These are phyloP conservation scores for Chaetorhynchus papuensis DNA, from an alignment of 2,113 vertebrate genomes.

Conservation along the genomic window DNA sequence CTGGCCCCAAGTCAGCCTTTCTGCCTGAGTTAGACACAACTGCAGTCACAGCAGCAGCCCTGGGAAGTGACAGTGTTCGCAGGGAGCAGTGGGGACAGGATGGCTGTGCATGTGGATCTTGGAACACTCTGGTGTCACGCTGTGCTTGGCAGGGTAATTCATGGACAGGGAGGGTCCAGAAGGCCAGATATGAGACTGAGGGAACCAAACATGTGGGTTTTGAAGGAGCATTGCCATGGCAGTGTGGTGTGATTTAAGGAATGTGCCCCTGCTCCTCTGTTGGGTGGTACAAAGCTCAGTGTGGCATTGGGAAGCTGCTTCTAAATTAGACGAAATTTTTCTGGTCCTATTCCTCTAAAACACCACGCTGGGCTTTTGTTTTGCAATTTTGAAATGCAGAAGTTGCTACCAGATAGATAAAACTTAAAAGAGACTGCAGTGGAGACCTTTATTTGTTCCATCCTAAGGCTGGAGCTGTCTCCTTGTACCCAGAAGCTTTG, in stretches of 20 bases:
- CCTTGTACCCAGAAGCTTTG: not conserved
- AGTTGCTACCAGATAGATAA: not conserved
- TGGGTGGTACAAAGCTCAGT: not conserved
- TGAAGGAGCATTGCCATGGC: not conserved
- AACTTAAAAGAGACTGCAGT: not conserved
- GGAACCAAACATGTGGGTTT: accelerated
- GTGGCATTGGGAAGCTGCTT: not conserved
- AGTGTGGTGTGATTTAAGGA: not conserved
- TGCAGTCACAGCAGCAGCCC: not conserved
- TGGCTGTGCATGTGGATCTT: not conserved
- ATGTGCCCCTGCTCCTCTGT: not conserved
- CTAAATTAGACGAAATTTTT: not conserved
- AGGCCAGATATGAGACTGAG: not conserved
- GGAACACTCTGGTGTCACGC: not conserved
- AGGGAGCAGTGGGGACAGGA: not conserved
- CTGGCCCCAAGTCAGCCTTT: not conserved
- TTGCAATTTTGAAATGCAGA: not conserved
- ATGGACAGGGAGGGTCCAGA: not conserved
- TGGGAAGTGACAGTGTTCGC: not conserved
- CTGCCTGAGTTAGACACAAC: not conserved
- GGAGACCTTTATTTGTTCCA: not conserved
- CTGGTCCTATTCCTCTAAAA: not conserved
- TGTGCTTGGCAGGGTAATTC: not conserved
- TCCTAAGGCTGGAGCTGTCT: not conserved
- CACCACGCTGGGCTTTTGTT: accelerated